These are phyloP conservation scores for Laothoe populi DNA, from an alignment of 2,888 invertebrate species.

Conservation along the genomic window DNA sequence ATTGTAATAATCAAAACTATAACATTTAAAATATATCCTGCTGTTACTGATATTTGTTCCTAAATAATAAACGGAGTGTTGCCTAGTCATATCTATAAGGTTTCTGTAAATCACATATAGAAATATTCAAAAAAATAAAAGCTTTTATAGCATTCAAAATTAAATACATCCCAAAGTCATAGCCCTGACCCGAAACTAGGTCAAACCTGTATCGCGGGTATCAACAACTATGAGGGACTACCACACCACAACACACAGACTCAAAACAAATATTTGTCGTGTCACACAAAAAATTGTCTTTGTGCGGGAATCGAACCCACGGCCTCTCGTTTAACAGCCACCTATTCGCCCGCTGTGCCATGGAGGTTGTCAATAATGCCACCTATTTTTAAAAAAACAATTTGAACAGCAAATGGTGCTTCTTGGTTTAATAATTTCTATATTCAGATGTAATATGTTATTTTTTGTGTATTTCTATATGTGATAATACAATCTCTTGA, in stretches of 20 bases:
- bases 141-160: not conserved
- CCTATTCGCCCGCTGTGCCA: no score
- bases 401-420: not conserved
- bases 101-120: not conserved
- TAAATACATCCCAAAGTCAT: no score
- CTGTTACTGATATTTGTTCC: slow-evolving; percentile 42
- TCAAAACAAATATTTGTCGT: no score
- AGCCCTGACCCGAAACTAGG: no score
- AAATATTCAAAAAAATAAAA: not conserved
- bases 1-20: not conserved
- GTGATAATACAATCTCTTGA: slow-evolving; percentile 2
- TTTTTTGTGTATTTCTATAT: slow-evolving; percentile 8
- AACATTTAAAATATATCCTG: slow-evolving; percentile 5
- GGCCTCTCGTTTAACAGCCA: no score
- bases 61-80: slow-evolving; percentile 36
- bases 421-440: not conserved
- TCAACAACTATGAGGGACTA: no score
- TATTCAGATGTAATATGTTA: not conserved
- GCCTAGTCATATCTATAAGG: slow-evolving; percentile 25
- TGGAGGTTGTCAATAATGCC: no score
- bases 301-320: no score
- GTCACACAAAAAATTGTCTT: no score
- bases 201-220: no score
- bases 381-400: not conserved
- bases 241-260: no score